These are phyloP conservation scores for Adelosebastes latens DNA, from an alignment of 2,797 vertebrate species.

Conservation along the genomic window DNA sequence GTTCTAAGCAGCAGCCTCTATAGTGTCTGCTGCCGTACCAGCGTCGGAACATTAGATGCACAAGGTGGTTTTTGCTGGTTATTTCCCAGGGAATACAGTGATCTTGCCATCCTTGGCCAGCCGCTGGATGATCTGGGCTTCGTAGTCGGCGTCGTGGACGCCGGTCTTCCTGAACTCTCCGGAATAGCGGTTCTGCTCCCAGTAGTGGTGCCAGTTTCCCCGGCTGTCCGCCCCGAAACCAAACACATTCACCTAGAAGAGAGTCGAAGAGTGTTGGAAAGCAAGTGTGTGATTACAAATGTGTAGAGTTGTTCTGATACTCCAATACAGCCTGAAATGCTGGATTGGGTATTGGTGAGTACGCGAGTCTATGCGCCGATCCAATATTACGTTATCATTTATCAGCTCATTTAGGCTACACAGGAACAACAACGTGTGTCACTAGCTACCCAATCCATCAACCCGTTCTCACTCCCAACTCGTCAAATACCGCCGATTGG, in stretches of 20 bases:
- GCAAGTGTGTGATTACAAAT: background rate
- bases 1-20: slow-evolving; percentile 19
- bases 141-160: slow-evolving; percentile 96
- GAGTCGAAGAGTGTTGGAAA: background rate
- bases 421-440: background rate
- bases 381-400: background rate
- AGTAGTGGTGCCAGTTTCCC: slow-evolving; percentile 99
- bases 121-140: slow-evolving; percentile 93
- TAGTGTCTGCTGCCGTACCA: background rate
- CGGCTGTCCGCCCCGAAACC: slow-evolving; percentile 97
- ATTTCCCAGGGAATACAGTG: slow-evolving; percentile 92
- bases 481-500: too few relatives aligned
- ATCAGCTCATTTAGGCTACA: background rate
- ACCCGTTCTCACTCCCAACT: too few relatives aligned
- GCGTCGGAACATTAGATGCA: background rate
- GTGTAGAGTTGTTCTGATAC: background rate
- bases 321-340: background rate
- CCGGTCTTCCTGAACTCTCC: slow-evolving; percentile 98
- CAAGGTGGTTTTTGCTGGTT: background rate
- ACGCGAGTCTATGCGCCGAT: background rate
- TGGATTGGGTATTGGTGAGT: background rate
- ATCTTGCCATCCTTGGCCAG: slow-evolving; percentile 94
- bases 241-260: slow-evolving; percentile 93
- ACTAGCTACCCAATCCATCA: too few relatives aligned
- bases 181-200: slow-evolving; percentile 98